phyloP scores from a whole-genome alignment of 1,140 invertebrate genomes.

The Reticulitermes speratus region DNA sequence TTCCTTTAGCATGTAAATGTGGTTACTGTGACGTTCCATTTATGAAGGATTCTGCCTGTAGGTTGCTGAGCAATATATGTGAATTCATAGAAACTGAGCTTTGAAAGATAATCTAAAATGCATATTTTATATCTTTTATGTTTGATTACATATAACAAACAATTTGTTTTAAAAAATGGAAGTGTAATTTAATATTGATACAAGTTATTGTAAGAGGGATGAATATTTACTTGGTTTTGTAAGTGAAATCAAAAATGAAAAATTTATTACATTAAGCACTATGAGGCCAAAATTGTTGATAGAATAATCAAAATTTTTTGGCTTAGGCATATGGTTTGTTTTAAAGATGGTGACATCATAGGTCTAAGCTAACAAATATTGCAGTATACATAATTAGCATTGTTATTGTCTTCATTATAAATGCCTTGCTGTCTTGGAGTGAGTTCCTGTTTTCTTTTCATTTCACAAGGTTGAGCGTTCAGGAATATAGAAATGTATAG shows the following conservation, averaged over 20 bases:
- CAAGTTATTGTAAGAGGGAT: not conserved
- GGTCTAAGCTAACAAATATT: no score
- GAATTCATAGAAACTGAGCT: not conserved
- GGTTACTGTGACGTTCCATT: not conserved
- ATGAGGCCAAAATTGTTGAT: not conserved
- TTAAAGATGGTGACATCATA: not conserved
- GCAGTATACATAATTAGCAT: no score
- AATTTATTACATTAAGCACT: no score
- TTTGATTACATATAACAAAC: not conserved
- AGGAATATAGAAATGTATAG: no score
- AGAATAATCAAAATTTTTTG: no score
- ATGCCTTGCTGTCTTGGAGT: no score
- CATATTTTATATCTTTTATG: not conserved
- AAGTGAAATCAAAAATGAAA: not conserved
- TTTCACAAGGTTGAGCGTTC: no score
- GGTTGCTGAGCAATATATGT: not conserved
- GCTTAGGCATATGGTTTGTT: no score
- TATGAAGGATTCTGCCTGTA: not conserved
- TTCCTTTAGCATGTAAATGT: not conserved
- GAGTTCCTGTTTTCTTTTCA: no score
- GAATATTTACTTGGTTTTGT: not conserved
- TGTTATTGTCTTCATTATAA: no score
- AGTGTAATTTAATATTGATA: not conserved
- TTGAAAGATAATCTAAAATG: not conserved
- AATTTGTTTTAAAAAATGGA: not conserved